These are phyloP conservation scores for Dipodomys stephensi DNA, from an alignment of 2,113 vertebrate species.

Conservation along the genomic window DNA sequence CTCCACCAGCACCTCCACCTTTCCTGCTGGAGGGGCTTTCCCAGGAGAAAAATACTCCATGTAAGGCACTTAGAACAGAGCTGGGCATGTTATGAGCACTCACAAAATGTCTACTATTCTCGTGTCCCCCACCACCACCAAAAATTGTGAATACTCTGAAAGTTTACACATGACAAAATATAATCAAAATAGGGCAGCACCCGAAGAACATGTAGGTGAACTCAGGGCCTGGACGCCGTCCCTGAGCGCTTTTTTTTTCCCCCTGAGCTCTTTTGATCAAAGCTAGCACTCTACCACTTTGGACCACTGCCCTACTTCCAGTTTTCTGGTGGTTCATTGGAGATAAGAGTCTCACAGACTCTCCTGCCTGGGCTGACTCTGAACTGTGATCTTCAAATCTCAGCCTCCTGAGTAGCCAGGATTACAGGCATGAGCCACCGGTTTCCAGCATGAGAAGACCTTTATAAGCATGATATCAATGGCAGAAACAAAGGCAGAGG, in stretches of 20 bases:
- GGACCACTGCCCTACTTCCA: too few relatives aligned
- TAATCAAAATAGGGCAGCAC: background rate
- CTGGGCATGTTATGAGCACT: background rate
- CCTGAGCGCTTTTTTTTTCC: too few relatives aligned
- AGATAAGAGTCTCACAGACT: too few relatives aligned
- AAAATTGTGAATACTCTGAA: constrained; percentile 2
- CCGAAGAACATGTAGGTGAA: background rate
- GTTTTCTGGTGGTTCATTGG: too few relatives aligned
- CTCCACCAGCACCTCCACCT: background rate
- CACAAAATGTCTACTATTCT: background rate
- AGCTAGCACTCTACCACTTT: too few relatives aligned
- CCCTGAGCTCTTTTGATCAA: too few relatives aligned
- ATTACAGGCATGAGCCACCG: too few relatives aligned
- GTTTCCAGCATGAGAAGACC: background rate
- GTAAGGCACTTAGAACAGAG: background rate
- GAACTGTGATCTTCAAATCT: too few relatives aligned
- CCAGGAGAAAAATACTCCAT: background rate
- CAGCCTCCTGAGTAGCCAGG: too few relatives aligned
- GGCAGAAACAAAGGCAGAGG: background rate
- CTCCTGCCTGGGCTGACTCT: too few relatives aligned
- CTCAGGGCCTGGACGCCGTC: background rate
- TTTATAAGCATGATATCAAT: background rate
- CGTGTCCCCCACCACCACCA: too few relatives aligned
- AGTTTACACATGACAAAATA: constrained; percentile 24
- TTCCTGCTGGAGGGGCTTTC: background rate